These are phyloP conservation scores for Andrena camellia DNA, from an alignment of 2,888 invertebrate genomes.

Conservation along the genomic window DNA sequence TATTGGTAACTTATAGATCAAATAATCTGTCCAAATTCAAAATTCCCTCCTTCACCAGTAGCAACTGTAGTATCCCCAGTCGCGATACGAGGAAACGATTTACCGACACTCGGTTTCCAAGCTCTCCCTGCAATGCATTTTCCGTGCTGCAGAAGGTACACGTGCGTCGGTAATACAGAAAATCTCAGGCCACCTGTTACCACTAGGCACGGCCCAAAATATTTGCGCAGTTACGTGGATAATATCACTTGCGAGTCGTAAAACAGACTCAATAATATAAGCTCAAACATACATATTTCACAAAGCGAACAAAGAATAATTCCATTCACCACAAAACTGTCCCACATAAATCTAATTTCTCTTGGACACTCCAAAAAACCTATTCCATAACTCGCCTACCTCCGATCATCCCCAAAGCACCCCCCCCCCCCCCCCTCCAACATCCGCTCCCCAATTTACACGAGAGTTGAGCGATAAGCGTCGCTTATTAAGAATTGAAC, in stretches of 20 bases:
- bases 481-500: slow-evolving; percentile 40
- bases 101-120: background rate
- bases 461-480: slow-evolving; percentile 4
- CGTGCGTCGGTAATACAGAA: background rate
- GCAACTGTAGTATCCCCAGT: background rate
- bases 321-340: too few species aligned
- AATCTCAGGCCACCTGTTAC: background rate
- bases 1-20: too few species aligned
- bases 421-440: too few species aligned
- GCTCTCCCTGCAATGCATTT: background rate
- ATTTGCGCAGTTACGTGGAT: too few species aligned
- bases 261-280: too few species aligned
- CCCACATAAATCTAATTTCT: background rate
- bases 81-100: background rate
- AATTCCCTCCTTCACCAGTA: background rate
- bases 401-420: too few species aligned
- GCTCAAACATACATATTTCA: too few species aligned
- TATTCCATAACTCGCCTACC: too few species aligned
- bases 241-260: too few species aligned
- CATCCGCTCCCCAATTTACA: background rate
- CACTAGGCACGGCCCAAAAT: background rate
- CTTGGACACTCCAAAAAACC: too few species aligned
- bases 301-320: too few species aligned
- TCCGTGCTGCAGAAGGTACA: background rate
- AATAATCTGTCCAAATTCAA: background rate